phyloP scores from a whole-genome alignment of 1,140 invertebrate species.

The Drosophila watanabei region DNA sequence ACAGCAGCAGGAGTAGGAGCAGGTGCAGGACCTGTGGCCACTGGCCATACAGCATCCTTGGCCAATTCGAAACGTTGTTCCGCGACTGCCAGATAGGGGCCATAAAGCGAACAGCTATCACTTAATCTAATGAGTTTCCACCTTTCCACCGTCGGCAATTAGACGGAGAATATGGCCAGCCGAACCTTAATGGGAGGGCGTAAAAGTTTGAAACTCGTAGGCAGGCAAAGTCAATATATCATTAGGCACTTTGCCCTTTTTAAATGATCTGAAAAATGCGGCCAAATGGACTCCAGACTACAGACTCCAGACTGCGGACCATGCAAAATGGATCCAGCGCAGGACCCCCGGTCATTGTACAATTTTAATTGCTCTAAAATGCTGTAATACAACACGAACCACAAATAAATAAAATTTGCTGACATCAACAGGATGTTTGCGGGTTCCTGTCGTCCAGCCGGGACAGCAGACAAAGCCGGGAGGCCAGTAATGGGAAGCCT shows the following conservation, averaged over 20 bases:
- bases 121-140: slow-evolving; percentile 56
- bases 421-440: slow-evolving; percentile 82
- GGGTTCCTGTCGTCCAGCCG: slow-evolving; percentile 59
- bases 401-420: slow-evolving; percentile 84
- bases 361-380: slow-evolving; percentile 83
- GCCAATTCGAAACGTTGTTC: slow-evolving; percentile 30
- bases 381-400: slow-evolving; percentile 83
- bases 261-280: slow-evolving; percentile 70
- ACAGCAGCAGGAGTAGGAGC: background rate
- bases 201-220: slow-evolving; percentile 39
- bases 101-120: slow-evolving; percentile 40
- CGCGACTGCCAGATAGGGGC: slow-evolving; percentile 5
- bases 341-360: slow-evolving; percentile 59
- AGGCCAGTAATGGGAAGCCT: slow-evolving; percentile 59
- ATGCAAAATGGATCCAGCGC: slow-evolving; percentile 37
- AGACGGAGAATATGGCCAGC: slow-evolving; percentile 14
- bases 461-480: slow-evolving; percentile 15
- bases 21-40: background rate
- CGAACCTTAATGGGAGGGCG: slow-evolving; percentile 5
- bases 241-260: slow-evolving; percentile 63
- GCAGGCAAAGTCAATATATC: slow-evolving; percentile 72
- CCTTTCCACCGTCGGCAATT: slow-evolving; percentile 33
- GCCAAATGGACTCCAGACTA: slow-evolving; percentile 47
- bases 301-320: background rate
- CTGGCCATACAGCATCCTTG: slow-evolving; percentile 18